Evolutionary conservation across 2,113 vertebrate species (phyloP).

Genomic region (Gymnocephalus cernua): DNA sequence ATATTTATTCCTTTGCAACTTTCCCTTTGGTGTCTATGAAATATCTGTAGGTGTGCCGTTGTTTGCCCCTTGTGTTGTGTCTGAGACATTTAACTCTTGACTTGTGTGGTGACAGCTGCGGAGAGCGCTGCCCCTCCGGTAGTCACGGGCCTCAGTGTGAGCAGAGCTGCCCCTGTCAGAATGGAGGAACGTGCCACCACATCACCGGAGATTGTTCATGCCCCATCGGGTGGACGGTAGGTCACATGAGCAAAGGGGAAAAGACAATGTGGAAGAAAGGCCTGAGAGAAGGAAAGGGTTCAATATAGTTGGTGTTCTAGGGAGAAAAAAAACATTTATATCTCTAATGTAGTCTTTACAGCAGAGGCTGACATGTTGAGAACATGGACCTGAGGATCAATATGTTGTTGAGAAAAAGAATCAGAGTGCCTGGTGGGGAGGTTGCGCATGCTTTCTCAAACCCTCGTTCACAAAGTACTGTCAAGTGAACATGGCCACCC

Average conservation of each 20-base stretch:
- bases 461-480: neutral
- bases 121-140: conserved; percentile 93
- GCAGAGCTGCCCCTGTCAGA: conserved; percentile 96
- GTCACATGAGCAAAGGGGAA: conserved; percentile 28
- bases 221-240: conserved; percentile 95
- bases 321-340: conserved; percentile 14
- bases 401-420: conserved; percentile 6
- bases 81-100: conserved; percentile 39
- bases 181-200: conserved; percentile 95
- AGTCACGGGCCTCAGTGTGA: conserved; percentile 97
- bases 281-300: neutral
- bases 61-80: neutral
- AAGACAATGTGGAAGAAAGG: conserved; percentile 10
- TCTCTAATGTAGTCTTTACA: conserved; percentile 14
- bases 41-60: neutral
- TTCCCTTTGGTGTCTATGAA: neutral
- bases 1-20: conserved; percentile 26
- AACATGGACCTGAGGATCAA: conserved; percentile 37
- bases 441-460: neutral
- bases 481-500: conserved; percentile 19
- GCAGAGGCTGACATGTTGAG: conserved; percentile 9
- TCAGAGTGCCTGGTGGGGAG: neutral
- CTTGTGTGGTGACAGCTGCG: conserved; percentile 87
- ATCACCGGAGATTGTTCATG: conserved; percentile 97
- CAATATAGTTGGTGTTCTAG: neutral